A percentile compares a stretch with the other conserved stretches of the same genome.
phyloP scores from a whole-genome alignment of 1,140 invertebrate genomes.

The Trypoxylus dichotomus region DNA sequence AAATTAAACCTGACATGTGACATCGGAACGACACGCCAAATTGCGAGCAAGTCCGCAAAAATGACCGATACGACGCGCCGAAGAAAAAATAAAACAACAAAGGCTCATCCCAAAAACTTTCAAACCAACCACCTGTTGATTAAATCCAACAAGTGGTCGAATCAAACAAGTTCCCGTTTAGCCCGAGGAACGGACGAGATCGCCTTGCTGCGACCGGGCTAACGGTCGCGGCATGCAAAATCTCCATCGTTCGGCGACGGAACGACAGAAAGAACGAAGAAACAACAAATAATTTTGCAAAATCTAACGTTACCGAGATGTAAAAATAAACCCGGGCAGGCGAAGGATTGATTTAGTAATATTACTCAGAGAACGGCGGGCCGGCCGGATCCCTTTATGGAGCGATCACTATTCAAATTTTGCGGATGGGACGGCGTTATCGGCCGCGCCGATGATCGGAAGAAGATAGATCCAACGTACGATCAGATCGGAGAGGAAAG shows the following conservation, averaged over 20 bases:
- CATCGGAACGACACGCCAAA: not conserved
- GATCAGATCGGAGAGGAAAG: not conserved
- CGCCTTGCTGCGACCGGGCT: not conserved
- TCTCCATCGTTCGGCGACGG: not conserved
- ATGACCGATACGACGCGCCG: not conserved
- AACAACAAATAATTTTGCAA: conserved; percentile 21
- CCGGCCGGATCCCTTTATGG: conserved; percentile 38
- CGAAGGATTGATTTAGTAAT: conserved; percentile 38
- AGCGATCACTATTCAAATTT: conserved; percentile 41
- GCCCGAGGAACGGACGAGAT: not conserved
- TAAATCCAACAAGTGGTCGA: conserved; percentile 44
- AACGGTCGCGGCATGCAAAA: not conserved
- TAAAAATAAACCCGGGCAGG: conserved; percentile 30
- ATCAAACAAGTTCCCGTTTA: conserved; percentile 26
- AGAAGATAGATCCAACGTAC: not conserved
- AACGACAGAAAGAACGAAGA: not conserved
- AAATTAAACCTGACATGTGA: conserved; percentile 8
- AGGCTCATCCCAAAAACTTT: not conserved
- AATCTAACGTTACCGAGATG: conserved; percentile 30
- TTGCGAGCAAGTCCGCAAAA: not conserved
- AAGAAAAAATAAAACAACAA: conserved; percentile 24
- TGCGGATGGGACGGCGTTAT: conserved; percentile 31
- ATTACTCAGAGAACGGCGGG: conserved; percentile 36
- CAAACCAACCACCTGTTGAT: conserved; percentile 44
- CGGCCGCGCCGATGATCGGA: not conserved